Evolutionary conservation across 1,140 invertebrate genomes (phyloP), one percentile per base, ranked within the genome.

Genomic region (Drosophila santomea): DNA sequence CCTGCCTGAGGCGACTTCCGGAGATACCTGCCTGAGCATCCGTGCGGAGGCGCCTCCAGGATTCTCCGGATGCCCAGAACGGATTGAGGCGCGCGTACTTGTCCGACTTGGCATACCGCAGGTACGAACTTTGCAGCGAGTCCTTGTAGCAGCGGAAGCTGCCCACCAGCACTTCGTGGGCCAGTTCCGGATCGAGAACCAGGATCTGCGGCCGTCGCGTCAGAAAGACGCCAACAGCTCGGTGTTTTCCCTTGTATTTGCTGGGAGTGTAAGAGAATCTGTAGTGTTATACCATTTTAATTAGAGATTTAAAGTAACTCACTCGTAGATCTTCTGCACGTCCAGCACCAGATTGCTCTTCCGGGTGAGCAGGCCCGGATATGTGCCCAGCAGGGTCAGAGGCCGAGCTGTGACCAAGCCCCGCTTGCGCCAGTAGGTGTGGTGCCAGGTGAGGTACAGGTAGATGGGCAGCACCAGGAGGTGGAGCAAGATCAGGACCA

Each of bases 11-110:
- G 11, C 90, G 88, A 67, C 91, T 79, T 0, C 85, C 84, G 1
- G 94, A 94, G 50, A 95, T 91, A 1, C 94, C 93, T 5, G 93
- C 93, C 54, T 93, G 93, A 14, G 94, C 91, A 32, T 94, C 93
- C 4, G 79, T 73, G 14, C 94, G 89, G 14, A 93, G 92, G 10
- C 92, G 80, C 63, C 94, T 94, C 95, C 95, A 95, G 17, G 74
- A 79, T 7, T 93, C 74, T 4, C 93, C 93, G 15, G 83, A 66
- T 11, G 91, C 74, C 52, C 91, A 80, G 71, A 94, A 94, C 0
- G 93, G 93, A 88, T 94, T 94, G 4, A 78, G 61, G 0, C 67
- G 77, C 15, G 92, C 80, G 25, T 94, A 88, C 28, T 92, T 92
- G 76, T 94, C 93, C 52, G 78, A 60, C 39, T 91, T 85, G 20